Conservation (phyloP, 2,797 vertebrate genomes). For the Cirrhinus mrigala region DNA sequence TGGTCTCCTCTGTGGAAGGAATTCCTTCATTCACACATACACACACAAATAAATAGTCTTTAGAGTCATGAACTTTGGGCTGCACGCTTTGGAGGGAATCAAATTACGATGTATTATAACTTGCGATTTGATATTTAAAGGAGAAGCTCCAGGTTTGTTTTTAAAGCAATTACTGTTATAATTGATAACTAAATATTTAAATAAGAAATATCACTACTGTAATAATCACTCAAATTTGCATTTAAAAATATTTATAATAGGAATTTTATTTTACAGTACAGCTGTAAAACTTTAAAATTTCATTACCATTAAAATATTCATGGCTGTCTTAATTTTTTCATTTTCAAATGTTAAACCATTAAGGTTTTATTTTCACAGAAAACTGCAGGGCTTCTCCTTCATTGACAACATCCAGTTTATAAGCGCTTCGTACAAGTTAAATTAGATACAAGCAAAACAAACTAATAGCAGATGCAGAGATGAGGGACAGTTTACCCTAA, state of each 20-base stretch:
- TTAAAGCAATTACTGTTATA: no score
- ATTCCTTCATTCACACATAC: conserved; percentile 73
- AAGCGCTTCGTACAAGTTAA: no score
- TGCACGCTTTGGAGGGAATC: background rate
- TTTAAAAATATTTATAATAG: background rate
- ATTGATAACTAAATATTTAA: no score
- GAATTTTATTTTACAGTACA: background rate
- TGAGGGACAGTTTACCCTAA: background rate
- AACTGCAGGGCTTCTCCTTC: background rate
- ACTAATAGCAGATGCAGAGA: background rate
- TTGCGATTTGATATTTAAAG: background rate
- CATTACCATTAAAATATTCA: background rate
- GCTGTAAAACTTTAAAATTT: background rate
- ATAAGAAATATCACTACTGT: no score
- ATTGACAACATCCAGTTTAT: background rate
- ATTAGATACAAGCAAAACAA: background rate
- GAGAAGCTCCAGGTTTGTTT: background rate
- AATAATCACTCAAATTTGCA: no score
- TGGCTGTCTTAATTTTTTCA: background rate
- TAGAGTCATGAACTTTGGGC: background rate
- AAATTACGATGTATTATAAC: background rate
- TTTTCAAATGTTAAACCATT: background rate
- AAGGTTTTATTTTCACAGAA: no score
- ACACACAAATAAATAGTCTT: background rate
- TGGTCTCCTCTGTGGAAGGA: conserved; percentile 82